A percentile compares a stretch with the other conserved stretches of the same genome.
These are phyloP conservation scores for Anagrus nilaparvatae DNA, from an alignment of 1,140 invertebrate species.

Conservation along the genomic window DNA sequence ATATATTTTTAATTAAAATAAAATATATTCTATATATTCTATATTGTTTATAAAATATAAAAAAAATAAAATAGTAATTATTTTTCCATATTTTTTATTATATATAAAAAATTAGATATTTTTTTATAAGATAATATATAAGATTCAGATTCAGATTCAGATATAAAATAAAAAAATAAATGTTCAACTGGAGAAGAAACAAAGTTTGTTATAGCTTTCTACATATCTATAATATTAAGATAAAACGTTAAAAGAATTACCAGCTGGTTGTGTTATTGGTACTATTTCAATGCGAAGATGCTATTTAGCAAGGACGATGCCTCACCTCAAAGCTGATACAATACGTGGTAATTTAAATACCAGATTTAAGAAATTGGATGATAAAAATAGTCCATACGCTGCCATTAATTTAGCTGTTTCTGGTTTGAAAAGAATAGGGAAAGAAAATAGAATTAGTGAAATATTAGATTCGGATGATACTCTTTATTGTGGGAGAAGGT, in stretches of 20 bases:
- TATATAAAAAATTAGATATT: too few relatives aligned
- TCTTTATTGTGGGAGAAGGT: slow-evolving; percentile 89
- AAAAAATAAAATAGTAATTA: too few relatives aligned
- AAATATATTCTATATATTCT: too few relatives aligned
- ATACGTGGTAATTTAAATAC: slow-evolving; percentile 84
- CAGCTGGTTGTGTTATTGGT: slow-evolving; percentile 67
- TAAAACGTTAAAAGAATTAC: slow-evolving; percentile 58
- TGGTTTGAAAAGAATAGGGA: slow-evolving; percentile 81
- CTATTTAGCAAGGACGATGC: slow-evolving; percentile 70
- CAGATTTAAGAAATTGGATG: slow-evolving; percentile 77
- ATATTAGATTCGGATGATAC: slow-evolving; percentile 68
- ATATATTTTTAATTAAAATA: too few relatives aligned
- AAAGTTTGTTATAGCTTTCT: too few relatives aligned
- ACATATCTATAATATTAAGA: too few relatives aligned
- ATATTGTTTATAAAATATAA: too few relatives aligned
- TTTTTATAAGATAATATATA: too few relatives aligned
- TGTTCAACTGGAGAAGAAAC: too few relatives aligned
- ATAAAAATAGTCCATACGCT: slow-evolving; percentile 51
- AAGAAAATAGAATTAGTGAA: slow-evolving; percentile 71
- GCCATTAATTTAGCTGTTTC: slow-evolving; percentile 85
- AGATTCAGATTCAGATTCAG: too few relatives aligned
- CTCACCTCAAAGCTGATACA: slow-evolving; percentile 69
- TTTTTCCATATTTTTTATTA: too few relatives aligned
- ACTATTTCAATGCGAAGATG: slow-evolving; percentile 89
- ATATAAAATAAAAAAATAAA: too few relatives aligned